Conservation (phyloP, 2,888 invertebrate species). For the Carabus problematicus region DNA sequence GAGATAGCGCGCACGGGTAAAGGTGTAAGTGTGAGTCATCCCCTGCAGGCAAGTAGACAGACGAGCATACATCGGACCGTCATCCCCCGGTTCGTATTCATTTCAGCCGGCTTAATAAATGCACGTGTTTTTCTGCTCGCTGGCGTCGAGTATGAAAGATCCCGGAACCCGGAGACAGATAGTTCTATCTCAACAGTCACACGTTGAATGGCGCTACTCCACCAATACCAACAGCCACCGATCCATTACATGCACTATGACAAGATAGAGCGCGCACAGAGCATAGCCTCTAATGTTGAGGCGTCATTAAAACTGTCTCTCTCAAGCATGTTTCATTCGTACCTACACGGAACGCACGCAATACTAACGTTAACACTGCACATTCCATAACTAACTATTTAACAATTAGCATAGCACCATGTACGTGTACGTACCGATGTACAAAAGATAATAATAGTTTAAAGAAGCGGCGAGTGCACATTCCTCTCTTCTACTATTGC, state of each 20-base stretch:
- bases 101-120: conserved; percentile 34
- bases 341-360: neutral
- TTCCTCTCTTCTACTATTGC: too few species aligned
- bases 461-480: too few species aligned
- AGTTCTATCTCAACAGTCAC: conserved; percentile 25
- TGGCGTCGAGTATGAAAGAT: conserved; percentile 19
- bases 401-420: neutral
- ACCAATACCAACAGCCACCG: neutral
- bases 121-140: conserved; percentile 25
- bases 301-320: conserved; percentile 1
- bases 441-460: neutral
- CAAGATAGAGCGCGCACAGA: conserved; percentile 2
- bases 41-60: neutral
- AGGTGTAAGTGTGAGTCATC: too few species aligned
- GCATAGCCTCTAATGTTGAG: neutral
- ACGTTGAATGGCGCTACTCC: conserved; percentile 5
- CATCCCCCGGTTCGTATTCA: conserved; percentile 19
- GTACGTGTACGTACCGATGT: neutral
- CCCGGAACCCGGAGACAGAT: conserved; percentile 20
- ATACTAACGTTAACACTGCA: neutral
- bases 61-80: neutral
- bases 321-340: neutral
- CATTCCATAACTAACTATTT: neutral
- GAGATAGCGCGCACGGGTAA: too few species aligned
- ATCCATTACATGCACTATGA: conserved; percentile 15